A percentile compares a stretch with the other conserved stretches of the same genome.
Evolutionary conservation across 2,113 vertebrate species (phyloP).

Genomic region (Panthera leo): DNA sequence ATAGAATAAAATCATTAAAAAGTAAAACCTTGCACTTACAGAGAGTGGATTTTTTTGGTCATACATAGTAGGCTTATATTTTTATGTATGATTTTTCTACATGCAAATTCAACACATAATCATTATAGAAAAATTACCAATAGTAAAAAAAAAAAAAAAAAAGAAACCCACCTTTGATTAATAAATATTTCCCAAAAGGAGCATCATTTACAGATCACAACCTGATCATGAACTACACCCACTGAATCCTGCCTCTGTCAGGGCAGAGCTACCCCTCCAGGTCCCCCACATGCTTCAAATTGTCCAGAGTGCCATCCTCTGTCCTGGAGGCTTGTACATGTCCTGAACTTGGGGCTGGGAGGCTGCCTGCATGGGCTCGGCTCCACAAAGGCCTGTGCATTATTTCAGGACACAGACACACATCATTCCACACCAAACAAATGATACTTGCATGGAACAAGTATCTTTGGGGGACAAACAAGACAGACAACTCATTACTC

Average conservation of each 20-base stretch:
- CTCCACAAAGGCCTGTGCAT: neutral
- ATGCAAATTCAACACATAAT: neutral
- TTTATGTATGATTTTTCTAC: neutral
- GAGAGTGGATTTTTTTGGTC: neutral
- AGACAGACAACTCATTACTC: too few species aligned
- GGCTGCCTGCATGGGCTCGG: too few species aligned
- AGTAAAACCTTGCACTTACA: neutral
- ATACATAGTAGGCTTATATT: neutral
- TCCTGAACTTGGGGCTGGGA: neutral
- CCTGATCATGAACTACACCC: neutral
- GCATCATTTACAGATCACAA: neutral
- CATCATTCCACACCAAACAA: neutral
- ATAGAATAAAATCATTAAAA: neutral
- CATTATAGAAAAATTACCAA: neutral
- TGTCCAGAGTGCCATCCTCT: neutral
- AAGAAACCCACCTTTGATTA: neutral
- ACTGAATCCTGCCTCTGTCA: neutral
- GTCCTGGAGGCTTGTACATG: rapidly evolving
- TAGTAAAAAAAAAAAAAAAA: neutral
- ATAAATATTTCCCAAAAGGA: neutral
- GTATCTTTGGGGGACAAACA: neutral
- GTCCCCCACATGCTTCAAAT: neutral
- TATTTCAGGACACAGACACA: neutral
- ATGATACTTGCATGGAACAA: too few species aligned
- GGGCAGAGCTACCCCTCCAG: too few species aligned